phyloP scores from a whole-genome alignment of 1,140 invertebrate species.

The Charaxes varanes region DNA sequence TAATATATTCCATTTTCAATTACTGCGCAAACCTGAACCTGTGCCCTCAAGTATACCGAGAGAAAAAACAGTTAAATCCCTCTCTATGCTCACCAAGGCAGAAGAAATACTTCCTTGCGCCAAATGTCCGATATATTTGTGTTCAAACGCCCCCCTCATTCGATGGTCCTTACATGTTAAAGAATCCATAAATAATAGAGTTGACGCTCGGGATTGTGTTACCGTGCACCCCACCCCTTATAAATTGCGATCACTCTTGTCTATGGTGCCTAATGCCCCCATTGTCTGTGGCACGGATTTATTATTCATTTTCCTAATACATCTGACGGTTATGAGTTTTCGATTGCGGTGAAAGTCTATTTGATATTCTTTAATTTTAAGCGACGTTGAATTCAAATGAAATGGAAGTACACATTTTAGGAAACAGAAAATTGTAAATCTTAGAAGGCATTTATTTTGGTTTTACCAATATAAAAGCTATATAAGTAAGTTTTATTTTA shows the following conservation, averaged over 20 bases:
- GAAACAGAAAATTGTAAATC: too few relatives aligned
- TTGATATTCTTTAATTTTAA: slow-evolving; percentile 27
- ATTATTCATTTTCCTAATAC: slow-evolving; percentile 70
- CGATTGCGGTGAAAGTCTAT: slow-evolving; percentile 38
- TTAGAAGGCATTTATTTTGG: too few relatives aligned
- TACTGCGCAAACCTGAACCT: slow-evolving; percentile 16
- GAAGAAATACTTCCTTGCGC: slow-evolving; percentile 65
- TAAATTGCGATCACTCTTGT: slow-evolving; percentile 48
- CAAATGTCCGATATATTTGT: slow-evolving; percentile 57
- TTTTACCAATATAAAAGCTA: too few relatives aligned
- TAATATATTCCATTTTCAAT: slow-evolving; percentile 4
- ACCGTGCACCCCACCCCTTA: slow-evolving; percentile 38
- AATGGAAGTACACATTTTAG: too few relatives aligned
- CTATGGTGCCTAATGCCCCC: slow-evolving; percentile 64
- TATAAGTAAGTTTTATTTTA: too few relatives aligned
- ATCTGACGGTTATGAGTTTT: slow-evolving; percentile 56
- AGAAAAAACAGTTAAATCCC: slow-evolving; percentile 40
- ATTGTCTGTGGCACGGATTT: slow-evolving; percentile 69
- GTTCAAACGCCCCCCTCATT: slow-evolving; percentile 28
- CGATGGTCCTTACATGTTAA: slow-evolving; percentile 66
- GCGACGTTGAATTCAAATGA: too few relatives aligned
- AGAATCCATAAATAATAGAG: slow-evolving; percentile 74
- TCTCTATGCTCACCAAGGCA: slow-evolving; percentile 42
- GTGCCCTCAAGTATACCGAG: slow-evolving; percentile 7
- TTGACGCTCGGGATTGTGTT: slow-evolving; percentile 67